Percentiles rank a stretch among this genome's conserved stretches.
phyloP scores from a whole-genome alignment of 2,888 invertebrate species.

The Scaptomyza reducta region DNA sequence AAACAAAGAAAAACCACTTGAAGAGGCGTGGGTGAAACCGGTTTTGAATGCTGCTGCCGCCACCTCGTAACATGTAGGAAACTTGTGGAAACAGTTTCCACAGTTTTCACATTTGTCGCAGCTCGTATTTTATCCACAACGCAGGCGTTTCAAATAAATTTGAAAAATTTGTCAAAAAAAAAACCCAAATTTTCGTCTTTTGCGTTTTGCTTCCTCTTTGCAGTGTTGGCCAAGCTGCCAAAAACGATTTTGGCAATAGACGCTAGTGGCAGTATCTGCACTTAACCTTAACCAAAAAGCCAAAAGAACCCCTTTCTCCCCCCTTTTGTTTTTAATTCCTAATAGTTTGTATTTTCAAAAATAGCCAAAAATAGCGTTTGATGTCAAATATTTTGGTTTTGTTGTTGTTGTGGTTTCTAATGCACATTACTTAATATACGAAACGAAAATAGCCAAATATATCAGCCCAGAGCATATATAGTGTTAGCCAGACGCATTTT shows the following conservation, averaged over 20 bases:
- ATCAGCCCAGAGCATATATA: not conserved
- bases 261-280: constrained; percentile 45
- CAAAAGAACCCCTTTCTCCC: not conserved
- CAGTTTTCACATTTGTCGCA: constrained; percentile 28
- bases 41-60: constrained; percentile 13
- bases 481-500: not conserved
- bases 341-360: constrained; percentile 6
- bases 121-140: constrained; percentile 9
- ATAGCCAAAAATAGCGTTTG: constrained; percentile 55
- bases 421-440: constrained; percentile 63
- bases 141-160: constrained; percentile 55
- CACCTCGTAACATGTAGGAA: too few species aligned
- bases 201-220: constrained; percentile 18
- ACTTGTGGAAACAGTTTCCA: constrained; percentile 38
- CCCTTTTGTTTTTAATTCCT: not conserved
- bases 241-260: constrained; percentile 60
- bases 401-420: constrained; percentile 27
- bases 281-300: constrained; percentile 69
- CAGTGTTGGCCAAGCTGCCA: constrained; percentile 65
- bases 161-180: constrained; percentile 64
- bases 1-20: constrained; percentile 14
- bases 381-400: constrained; percentile 41
- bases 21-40: constrained; percentile 42
- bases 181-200: not conserved
- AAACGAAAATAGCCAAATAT: constrained; percentile 35